Percentiles rank a stretch among this genome's conserved stretches.
These are phyloP conservation scores for Falco peregrinus DNA, from an alignment of 2,797 vertebrate genomes.

Conservation along the genomic window DNA sequence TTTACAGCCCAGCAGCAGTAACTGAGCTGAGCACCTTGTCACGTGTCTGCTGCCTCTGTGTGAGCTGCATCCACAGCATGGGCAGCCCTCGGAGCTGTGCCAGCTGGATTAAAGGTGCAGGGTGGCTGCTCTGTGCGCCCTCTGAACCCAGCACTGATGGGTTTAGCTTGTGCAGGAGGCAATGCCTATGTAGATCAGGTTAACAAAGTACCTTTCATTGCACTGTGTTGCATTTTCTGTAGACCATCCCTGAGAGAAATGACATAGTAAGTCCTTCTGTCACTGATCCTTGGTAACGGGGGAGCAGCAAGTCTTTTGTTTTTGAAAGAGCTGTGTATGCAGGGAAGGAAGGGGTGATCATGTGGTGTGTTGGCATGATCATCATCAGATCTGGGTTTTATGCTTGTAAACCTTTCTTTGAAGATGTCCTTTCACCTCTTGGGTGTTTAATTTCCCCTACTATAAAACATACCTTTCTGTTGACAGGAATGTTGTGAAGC, in stretches of 20 bases:
- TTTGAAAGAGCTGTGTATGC: constrained; percentile 21
- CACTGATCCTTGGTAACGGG: not conserved
- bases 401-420: constrained; percentile 11
- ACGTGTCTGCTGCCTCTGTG: rapidly evolving
- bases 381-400: constrained; percentile 23
- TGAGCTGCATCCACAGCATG: not conserved
- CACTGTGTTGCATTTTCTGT: not conserved
- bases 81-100: not conserved
- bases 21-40: not conserved
- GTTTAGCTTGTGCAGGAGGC: not conserved
- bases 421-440: not conserved
- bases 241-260: not conserved
- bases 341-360: not conserved
- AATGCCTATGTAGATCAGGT: not conserved
- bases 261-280: not conserved
- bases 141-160: rapidly evolving
- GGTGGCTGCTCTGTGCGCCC: not conserved
- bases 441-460: constrained; percentile 43
- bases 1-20: not conserved
- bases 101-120: not conserved
- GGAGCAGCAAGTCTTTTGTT: not conserved
- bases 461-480: not conserved
- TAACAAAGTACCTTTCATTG: not conserved
- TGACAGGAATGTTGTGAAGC: constrained; percentile 18
- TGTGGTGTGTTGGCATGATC: constrained; percentile 6